phyloP scores from a whole-genome alignment of 2,113 vertebrate species.

The Apodemus sylvaticus region DNA sequence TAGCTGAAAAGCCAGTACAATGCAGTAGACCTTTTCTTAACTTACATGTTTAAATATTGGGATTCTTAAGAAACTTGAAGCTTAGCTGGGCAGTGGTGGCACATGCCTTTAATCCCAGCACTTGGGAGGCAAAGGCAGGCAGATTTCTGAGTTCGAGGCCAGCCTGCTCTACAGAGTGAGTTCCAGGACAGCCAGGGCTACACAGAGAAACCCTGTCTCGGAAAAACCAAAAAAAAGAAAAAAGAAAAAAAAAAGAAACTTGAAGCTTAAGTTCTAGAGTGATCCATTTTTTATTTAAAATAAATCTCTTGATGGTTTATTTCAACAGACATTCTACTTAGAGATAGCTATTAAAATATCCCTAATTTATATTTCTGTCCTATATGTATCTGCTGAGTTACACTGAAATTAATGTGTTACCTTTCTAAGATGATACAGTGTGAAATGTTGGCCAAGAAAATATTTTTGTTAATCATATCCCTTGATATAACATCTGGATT shows the following conservation, averaged over 20 bases:
- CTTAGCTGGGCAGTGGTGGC: background rate
- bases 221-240: no score
- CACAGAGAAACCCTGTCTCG: no score
- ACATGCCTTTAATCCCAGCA: no score
- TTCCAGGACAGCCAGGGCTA: no score
- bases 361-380: conserved; percentile 20
- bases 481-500: background rate
- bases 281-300: conserved; percentile 44
- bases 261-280: conserved; percentile 45
- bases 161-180: no score
- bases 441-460: conserved; percentile 36
- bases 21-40: background rate
- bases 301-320: background rate
- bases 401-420: conserved; percentile 13
- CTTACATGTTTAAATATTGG: conserved; percentile 34
- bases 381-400: conserved; percentile 18
- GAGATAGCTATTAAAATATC: conserved; percentile 38
- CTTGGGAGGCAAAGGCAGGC: no score
- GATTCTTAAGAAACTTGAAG: background rate
- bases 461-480: conserved; percentile 37
- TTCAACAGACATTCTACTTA: conserved; percentile 17
- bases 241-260: no score
- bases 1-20: background rate
- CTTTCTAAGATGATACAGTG: background rate
- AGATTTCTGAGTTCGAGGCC: no score